These are phyloP conservation scores for Furnarius figulus DNA, from an alignment of 2,113 vertebrate species.

Conservation along the genomic window DNA sequence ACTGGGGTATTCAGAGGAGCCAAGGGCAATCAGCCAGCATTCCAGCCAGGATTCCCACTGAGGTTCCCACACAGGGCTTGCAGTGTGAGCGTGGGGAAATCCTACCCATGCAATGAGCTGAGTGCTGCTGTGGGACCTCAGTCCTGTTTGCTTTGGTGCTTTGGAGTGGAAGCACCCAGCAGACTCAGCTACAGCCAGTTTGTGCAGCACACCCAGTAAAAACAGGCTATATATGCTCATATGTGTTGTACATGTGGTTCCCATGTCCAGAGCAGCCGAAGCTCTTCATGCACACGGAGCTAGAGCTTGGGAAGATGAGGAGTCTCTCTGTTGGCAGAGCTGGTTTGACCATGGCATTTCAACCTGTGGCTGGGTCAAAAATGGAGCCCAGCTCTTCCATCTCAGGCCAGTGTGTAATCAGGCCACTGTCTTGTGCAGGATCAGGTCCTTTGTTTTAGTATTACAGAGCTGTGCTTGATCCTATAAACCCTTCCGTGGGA, in stretches of 20 bases:
- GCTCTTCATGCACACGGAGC: neutral
- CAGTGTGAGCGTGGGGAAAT: neutral
- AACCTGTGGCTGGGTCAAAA: neutral
- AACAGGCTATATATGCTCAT: fast-evolving
- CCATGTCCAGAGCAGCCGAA: fast-evolving
- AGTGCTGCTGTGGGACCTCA: neutral
- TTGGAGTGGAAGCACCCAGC: neutral
- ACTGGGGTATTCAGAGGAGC: neutral
- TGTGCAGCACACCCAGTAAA: neutral
- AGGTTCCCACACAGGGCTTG: fast-evolving
- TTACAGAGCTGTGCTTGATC: neutral
- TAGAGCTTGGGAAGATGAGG: neutral
- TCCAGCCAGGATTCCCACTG: neutral
- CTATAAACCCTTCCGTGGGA: neutral
- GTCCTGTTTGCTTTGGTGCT: neutral
- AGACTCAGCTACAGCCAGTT: fast-evolving
- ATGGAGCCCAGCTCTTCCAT: neutral
- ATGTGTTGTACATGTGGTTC: fast-evolving
- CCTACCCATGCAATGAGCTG: fast-evolving
- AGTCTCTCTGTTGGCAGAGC: neutral
- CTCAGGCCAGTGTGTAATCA: neutral
- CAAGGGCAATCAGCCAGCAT: neutral
- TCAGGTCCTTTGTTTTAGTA: conserved; percentile 24
- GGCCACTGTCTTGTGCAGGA: neutral
- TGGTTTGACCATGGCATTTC: neutral